Conservation (phyloP, 2,797 vertebrate species). For the Urosaurus nigricauda region DNA sequence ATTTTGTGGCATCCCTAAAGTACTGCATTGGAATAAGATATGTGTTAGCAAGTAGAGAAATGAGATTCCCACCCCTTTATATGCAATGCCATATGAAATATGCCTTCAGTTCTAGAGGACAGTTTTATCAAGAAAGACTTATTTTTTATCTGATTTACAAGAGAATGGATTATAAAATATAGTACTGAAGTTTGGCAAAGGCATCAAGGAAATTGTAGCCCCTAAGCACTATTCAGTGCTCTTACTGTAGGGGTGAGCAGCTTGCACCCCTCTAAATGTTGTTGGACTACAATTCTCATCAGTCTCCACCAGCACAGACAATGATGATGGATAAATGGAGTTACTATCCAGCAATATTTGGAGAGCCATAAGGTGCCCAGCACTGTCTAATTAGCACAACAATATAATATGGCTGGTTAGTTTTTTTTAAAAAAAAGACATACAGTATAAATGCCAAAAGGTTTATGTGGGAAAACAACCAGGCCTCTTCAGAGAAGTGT, state of each 20-base stretch:
- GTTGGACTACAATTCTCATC: background rate
- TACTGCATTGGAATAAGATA: background rate
- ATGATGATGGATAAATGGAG: background rate
- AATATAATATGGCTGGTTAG: background rate
- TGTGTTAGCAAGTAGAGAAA: constrained; percentile 13
- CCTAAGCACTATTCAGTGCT: background rate
- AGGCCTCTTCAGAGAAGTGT: no score
- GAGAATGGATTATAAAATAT: background rate
- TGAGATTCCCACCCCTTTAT: constrained; percentile 10
- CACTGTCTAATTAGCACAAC: background rate
- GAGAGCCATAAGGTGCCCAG: background rate
- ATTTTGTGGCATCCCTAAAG: constrained; percentile 44
- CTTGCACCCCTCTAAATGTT: background rate
- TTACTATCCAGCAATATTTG: background rate
- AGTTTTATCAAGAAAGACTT: background rate
- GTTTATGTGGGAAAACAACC: no score
- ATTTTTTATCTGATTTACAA: background rate
- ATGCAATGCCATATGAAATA: constrained; percentile 17
- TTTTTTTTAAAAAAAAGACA: no score
- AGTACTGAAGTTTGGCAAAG: background rate
- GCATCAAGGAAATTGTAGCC: background rate
- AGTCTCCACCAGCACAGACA: background rate
- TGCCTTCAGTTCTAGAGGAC: background rate
- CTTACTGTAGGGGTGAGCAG: background rate
- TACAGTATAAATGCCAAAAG: no score